Percentiles rank a stretch among this genome's conserved stretches.
Evolutionary conservation across 2,797 vertebrate species (phyloP).

Genomic region (Distichodus sexfasciatus): DNA sequence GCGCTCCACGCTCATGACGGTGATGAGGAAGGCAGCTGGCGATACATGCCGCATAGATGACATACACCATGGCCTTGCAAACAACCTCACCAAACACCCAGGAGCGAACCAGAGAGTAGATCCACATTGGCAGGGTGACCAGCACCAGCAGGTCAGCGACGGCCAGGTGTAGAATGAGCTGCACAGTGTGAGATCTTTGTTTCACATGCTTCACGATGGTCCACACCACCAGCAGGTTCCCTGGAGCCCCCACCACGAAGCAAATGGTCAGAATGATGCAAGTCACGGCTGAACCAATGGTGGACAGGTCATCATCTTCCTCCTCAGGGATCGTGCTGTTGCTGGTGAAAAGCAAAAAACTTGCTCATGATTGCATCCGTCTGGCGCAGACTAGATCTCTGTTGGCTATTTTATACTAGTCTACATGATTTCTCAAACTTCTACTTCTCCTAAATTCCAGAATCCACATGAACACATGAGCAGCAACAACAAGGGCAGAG

Average conservation of each 20-base stretch:
- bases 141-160: slow-evolving; percentile 81
- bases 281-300: background rate
- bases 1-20: slow-evolving; percentile 82
- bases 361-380: slow-evolving; percentile 23
- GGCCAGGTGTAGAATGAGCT: slow-evolving; percentile 83
- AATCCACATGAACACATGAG: slow-evolving; percentile 18
- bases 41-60: slow-evolving; percentile 83
- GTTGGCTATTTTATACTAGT: background rate
- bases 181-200: slow-evolving; percentile 76
- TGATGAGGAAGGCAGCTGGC: slow-evolving; percentile 84
- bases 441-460: slow-evolving; percentile 42
- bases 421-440: background rate
- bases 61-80: slow-evolving; percentile 77
- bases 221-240: slow-evolving; percentile 85
- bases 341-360: background rate
- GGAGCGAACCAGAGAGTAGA: slow-evolving; percentile 76
- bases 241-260: slow-evolving; percentile 78
- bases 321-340: background rate
- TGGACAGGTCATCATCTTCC: background rate
- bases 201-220: slow-evolving; percentile 78
- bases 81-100: slow-evolving; percentile 78
- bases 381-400: background rate
- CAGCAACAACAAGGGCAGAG: background rate
- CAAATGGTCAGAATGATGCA: slow-evolving; percentile 75
- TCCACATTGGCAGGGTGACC: slow-evolving; percentile 85